A percentile compares a stretch with the other conserved stretches of the same genome.
Evolutionary conservation across 1,140 invertebrate species (phyloP).

Genomic region (Drosophila athabasca): DNA sequence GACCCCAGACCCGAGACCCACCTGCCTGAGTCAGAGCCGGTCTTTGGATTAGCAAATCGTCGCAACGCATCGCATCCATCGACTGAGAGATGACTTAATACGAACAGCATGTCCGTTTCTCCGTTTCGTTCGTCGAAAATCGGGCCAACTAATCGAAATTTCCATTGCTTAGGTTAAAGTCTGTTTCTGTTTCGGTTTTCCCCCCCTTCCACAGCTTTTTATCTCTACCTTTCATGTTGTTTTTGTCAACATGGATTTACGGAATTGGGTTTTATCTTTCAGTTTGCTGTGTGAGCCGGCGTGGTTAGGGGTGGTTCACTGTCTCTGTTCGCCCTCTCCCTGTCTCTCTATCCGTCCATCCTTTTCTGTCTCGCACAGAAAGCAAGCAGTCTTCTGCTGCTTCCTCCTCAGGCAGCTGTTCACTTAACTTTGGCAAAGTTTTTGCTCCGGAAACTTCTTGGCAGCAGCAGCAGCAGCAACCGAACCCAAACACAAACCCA

Average conservation of each 20-base stretch:
- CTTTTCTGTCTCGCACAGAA: neutral
- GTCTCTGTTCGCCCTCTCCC: conserved; percentile 18
- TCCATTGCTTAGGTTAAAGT: neutral
- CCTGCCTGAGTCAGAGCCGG: conserved; percentile 70
- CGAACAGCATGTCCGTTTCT: conserved; percentile 63
- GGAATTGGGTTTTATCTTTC: conserved; percentile 64
- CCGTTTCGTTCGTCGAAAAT: conserved; percentile 23
- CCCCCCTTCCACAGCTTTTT: neutral
- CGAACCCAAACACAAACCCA: conserved; percentile 33
- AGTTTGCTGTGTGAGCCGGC: conserved; percentile 29
- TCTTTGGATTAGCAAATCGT: conserved; percentile 53
- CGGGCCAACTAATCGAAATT: conserved; percentile 27
- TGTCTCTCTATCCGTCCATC: conserved; percentile 17
- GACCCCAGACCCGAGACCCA: conserved; percentile 20
- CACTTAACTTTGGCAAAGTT: conserved; percentile 45
- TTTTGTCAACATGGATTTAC: conserved; percentile 49
- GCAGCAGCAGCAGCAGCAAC: conserved; percentile 23
- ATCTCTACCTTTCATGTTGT: conserved; percentile 5
- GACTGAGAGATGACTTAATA: conserved; percentile 67
- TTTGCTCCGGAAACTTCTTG: conserved; percentile 73
- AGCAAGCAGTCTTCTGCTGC: conserved; percentile 2
- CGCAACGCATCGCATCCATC: neutral
- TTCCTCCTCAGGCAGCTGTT: conserved; percentile 38
- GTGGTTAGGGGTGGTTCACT: conserved; percentile 72
- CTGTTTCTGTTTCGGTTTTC: conserved; percentile 1